Conservation (phyloP, 1,140 invertebrate species). For the Melanaphis sacchari region DNA sequence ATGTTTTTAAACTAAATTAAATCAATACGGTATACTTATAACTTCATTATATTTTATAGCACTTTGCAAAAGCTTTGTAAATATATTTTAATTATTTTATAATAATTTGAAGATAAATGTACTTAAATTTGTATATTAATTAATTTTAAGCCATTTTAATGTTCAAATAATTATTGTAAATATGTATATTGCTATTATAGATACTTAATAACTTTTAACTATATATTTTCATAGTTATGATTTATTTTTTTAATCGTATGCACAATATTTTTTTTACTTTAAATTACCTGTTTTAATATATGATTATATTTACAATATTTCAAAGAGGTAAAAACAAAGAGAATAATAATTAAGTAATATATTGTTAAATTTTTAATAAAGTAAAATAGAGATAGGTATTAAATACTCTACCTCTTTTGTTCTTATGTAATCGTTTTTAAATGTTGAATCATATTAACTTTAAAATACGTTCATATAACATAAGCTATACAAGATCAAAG, state of each 20-base stretch:
- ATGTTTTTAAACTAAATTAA: no score
- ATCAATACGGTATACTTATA: no score
- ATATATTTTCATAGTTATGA: neutral
- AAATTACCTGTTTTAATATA: no score
- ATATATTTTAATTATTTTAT: neutral
- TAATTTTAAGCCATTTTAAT: neutral
- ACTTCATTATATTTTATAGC: no score
- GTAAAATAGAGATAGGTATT: neutral
- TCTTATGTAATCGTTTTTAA: neutral
- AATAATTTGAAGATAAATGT: neutral
- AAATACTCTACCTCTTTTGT: neutral
- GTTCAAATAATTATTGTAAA: neutral
- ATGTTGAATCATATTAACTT: neutral
- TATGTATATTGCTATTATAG: neutral
- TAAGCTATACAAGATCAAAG: neutral
- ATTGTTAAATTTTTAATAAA: neutral
- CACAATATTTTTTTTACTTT: no score
- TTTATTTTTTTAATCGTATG: neutral
- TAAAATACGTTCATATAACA: neutral
- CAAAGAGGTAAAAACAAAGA: neutral
- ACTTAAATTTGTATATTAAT: neutral
- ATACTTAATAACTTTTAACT: neutral
- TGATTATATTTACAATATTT: neutral
- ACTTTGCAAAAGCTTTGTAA: neutral
- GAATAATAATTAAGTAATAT: neutral